Base-by-base conservation (phyloP, 2,888 invertebrate genomes). In the Chironomus riparius region DNA sequence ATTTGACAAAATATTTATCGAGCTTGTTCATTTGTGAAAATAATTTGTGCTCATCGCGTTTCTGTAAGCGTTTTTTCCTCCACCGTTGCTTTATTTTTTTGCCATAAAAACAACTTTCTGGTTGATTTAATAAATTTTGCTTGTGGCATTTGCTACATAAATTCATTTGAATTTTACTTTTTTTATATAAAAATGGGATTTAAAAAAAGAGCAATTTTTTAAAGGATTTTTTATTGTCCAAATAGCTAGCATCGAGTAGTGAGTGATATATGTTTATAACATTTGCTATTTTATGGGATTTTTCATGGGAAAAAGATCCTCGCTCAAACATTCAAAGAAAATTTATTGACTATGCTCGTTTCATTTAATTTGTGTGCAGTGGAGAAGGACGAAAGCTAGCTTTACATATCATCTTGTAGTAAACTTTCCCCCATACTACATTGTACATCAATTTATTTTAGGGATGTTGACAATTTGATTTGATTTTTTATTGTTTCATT, bases 381-480 rank as follows among this genome's bases (percentile, higher is more conserved):
- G 15, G 7, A 13, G 24, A 10, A 21, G 12, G 24, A 65, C 38
- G 62, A 24, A 65, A 65, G 21, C 6, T 18, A 24, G 10, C 65
- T 24, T 21, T 12, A 65, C 18, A 22, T 65, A 38, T 38, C 38
- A 1, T 38, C 38, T 28, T 38, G 38, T 38, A 10, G 38, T 10
- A 38, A 18, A 15, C 56, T 65, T 65, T 65, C 28, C 28, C n/a
- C 28, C 15, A 47, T 47, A 28, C 68, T 22, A n/a, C 73, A 62
- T n/a, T 74, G 74, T 38, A 21, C 18, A 22, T 47, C 62, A 74
- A 74, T 74, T 74, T 74, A 74, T 74, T 74, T 73, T 47, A 68
- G 74, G 74, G 74, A 74, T 74, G 74, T 74, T 74, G 74, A 74
- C 74, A 74, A 22, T 74, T 74, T 74, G 74, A 74, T 74, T 74